phyloP scores from a whole-genome alignment of 92 coral and sea anemone genomes.

The Parazoanthus swiftii region DNA sequence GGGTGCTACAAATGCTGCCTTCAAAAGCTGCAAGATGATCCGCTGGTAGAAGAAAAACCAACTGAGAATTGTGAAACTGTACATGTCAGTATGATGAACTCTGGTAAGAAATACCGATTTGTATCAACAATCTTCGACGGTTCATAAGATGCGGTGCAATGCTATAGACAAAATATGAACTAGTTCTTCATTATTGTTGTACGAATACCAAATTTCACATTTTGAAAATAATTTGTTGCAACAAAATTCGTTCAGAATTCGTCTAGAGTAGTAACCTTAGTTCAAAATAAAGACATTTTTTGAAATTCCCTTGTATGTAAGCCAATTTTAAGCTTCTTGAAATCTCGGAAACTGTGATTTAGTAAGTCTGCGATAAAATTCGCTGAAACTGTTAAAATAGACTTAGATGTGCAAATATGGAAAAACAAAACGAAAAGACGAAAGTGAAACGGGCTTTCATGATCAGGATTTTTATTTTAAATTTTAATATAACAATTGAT shows the following conservation, averaged over 20 bases:
- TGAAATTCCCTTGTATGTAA: neutral
- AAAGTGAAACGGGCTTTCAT: no score
- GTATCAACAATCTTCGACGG: neutral
- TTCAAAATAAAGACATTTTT: no score
- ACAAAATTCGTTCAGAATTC: neutral
- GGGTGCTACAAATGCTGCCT: constrained; percentile 38
- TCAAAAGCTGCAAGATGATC: neutral
- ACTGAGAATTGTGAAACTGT: neutral
- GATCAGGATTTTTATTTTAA: no score
- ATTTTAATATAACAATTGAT: no score
- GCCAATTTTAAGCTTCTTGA: no score
- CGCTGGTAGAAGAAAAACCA: neutral
- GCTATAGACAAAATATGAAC: no score
- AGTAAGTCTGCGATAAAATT: no score
- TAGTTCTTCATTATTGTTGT: neutral
- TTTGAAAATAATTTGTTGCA: neutral
- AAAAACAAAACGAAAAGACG: no score
- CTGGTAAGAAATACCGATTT: neutral
- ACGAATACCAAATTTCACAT: neutral
- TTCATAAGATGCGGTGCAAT: neutral
- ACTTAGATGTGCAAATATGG: no score
- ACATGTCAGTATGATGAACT: neutral
- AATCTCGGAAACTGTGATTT: no score
- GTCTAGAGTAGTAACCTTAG: neutral
- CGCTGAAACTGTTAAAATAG: no score